Base-by-base conservation (phyloP, 2,888 invertebrate species). In the Chrysolina oricalcia region DNA sequence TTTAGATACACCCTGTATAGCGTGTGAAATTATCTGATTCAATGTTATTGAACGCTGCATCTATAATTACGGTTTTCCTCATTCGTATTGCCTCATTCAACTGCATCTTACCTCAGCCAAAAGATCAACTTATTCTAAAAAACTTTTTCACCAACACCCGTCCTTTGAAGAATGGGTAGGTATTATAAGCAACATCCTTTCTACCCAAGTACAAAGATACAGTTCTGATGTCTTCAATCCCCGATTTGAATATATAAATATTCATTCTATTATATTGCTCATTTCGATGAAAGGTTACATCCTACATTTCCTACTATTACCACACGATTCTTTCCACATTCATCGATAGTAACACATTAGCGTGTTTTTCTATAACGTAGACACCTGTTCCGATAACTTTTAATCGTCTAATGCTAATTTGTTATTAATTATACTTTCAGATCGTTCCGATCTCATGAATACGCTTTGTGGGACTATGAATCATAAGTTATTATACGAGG, bases 341-440 rank as follows among this genome's bases (percentile, higher is more conserved):
- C 35, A 13, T 11, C 43, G 23, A 67, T n/a, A 67, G 11, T 35
- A 50, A 50, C 67, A 35, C 67, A 48, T 75, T 72, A 70, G 72
- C 70, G 53, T 70, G 67, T 74, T 63, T 70, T 72, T 73, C 70
- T 56, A 64, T 50, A 62, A 68, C 59, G 59, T 64, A 17, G 72
- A 78, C 78, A 78, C 74, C 78, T 78, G 78, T 78, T 74, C 17
- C 63, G 50, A 64, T 74, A 72, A 56, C 62, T 68, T 50, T 70
- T 78, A 76, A 78, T 78, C 70, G 72, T 35, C 73, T 64, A 63
- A 75, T 73, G 73, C 65, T 72, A 73, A 75, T 73, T 77, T 62
- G 27, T 75, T 73, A 66, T 73, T 62, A 72, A 75, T 78, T 76
- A 78, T 72, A 75, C 79, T 76, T 75, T 72, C 63, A 73, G 78